phyloP scores from a whole-genome alignment of 2,113 vertebrate species.

The Psettodes erumei region DNA sequence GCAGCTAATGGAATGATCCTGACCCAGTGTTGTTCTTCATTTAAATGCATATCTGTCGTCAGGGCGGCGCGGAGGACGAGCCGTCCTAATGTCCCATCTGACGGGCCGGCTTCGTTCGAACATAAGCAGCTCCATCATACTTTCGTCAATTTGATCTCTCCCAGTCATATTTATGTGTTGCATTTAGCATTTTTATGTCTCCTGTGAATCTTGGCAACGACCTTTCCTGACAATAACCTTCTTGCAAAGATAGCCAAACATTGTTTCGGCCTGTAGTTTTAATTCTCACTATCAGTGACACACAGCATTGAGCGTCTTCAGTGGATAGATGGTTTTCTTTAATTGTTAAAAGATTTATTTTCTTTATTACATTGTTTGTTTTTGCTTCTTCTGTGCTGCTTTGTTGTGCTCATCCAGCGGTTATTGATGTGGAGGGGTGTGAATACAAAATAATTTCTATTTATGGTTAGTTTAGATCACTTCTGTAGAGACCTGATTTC shows the following conservation, averaged over 20 bases:
- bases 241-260: neutral
- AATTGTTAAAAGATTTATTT: neutral
- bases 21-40: constrained; percentile 21
- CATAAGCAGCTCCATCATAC: neutral
- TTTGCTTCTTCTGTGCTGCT: neutral
- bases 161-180: constrained; percentile 15
- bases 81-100: constrained; percentile 39
- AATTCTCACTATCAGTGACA: neutral
- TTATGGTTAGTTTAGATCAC: neutral
- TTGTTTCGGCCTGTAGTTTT: neutral
- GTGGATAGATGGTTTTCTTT: neutral
- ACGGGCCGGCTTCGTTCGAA: constrained; percentile 31
- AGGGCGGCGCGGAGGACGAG: neutral
- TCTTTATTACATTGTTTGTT: neutral
- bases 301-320: neutral
- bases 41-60: neutral
- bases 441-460: neutral
- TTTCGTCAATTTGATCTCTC: constrained; percentile 25
- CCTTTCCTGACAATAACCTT: constrained; percentile 9
- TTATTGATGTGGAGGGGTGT: neutral
- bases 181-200: constrained; percentile 38
- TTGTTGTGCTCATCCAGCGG: neutral
- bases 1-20: neutral
- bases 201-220: constrained; percentile 1
- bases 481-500: neutral